Base-by-base conservation (phyloP, 2,113 vertebrate species). In the Hiodon tergisus region DNA sequence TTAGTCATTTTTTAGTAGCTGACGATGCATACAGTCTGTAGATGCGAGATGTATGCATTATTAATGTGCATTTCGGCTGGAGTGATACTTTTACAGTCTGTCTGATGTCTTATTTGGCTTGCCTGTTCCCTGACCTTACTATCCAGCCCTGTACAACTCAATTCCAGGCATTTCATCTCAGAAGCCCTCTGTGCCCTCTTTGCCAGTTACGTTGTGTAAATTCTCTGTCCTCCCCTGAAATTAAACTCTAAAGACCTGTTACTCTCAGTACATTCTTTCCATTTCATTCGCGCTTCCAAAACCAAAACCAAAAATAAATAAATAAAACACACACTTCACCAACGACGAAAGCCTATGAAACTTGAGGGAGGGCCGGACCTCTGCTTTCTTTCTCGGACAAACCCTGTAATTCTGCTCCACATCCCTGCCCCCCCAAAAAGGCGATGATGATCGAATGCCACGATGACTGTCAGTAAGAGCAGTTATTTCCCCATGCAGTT, bases 391-490 rank as follows among this genome's bases (percentile, higher is more conserved):
- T 31, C 31, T 31, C 31, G 31, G 31, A 31, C 31, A 31, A 31
- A 31, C 31, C 31, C 31, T 31, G 31, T 31, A 31, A 31, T 31
- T 31, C 31, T 31, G 31, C 31, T 31, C 31, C 31, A 31, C 31
- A 31, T 31, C 31, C 31, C 31, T 2, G 31, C 31, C 31, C 31
- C 31, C 31, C 31, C 31, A 31, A 31, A 31, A 31, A 72, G 67
- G 61, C 76, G 17, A 11, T 77, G 72, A 71, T 71, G 75, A 71
- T 57, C 55, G 67, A 70, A 58, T 73, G 60, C 72, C 75, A 46
- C 9, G 69, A 57, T 76, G 52, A 46, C 61, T 31, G 60, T 31
- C 31, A 31, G 60, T 48, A 5, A 53, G 31, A 16, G 7, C 47
- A 10, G 50, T 48, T 16, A 57, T 76, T 57, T 63, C 67, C 74